phyloP scores from a whole-genome alignment of 2,888 invertebrate genomes.

The Apoda limacodes region DNA sequence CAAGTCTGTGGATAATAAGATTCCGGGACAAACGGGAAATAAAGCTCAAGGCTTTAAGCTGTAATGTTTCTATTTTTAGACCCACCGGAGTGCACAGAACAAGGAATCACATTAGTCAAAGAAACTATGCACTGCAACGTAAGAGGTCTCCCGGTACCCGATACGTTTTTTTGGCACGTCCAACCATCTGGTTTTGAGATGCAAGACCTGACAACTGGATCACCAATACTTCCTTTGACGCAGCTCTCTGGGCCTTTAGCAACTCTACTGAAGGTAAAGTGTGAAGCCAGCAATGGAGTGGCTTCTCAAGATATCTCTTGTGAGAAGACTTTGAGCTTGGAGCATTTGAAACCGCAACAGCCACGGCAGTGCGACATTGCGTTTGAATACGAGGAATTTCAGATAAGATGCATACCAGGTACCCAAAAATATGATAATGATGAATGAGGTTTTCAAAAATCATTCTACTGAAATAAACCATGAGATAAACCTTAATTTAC shows the following conservation, averaged over 20 bases:
- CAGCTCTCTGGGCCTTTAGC: slow-evolving; percentile 50
- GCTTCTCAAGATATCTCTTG: slow-evolving; percentile 50
- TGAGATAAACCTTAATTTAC: too few relatives aligned
- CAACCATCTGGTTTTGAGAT: slow-evolving; percentile 43
- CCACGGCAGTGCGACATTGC: slow-evolving; percentile 54
- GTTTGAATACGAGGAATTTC: slow-evolving; percentile 53
- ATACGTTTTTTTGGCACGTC: slow-evolving; percentile 57
- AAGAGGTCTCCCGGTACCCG: slow-evolving; percentile 42
- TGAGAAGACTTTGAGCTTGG: slow-evolving; percentile 41
- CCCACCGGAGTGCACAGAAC: slow-evolving; percentile 52
- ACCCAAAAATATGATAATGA: too few relatives aligned
- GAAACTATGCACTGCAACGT: slow-evolving; percentile 51
- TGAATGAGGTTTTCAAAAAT: too few relatives aligned
- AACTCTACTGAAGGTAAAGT: slow-evolving; percentile 38
- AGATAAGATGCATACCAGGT: slow-evolving; percentile 61
- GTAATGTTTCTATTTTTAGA: too few relatives aligned
- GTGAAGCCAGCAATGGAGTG: slow-evolving; percentile 54
- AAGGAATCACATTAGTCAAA: slow-evolving; percentile 43
- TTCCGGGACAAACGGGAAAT: too few relatives aligned
- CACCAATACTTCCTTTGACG: slow-evolving; percentile 41
- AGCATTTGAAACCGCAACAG: slow-evolving; percentile 46
- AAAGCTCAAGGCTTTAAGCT: too few relatives aligned
- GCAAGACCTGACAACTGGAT: slow-evolving; percentile 53
- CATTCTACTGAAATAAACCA: too few relatives aligned
- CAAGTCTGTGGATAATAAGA: too few relatives aligned